Evolutionary conservation across 2,888 invertebrate genomes (phyloP).

Genomic region (Lycocerus yunnanus): DNA sequence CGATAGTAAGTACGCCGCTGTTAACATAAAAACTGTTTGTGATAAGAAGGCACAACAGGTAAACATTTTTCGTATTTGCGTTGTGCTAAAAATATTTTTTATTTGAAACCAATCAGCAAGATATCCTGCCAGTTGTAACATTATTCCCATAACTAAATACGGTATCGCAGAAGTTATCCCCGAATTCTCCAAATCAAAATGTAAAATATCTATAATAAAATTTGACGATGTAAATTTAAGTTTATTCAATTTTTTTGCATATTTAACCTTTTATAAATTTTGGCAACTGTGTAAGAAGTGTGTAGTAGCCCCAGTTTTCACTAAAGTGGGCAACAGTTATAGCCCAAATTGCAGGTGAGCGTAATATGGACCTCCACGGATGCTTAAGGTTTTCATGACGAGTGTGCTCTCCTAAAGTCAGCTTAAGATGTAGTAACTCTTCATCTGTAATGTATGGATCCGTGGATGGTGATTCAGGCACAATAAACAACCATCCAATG

Average conservation of each 20-base stretch:
- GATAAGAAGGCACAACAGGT: conserved; percentile 74
- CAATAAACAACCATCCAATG: conserved; percentile 69
- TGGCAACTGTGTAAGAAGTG: conserved; percentile 79
- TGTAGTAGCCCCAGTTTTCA: conserved; percentile 91
- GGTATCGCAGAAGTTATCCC: conserved; percentile 86
- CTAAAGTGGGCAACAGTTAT: conserved; percentile 83
- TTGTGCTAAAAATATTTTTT: conserved; percentile 69
- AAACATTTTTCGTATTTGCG: conserved; percentile 70
- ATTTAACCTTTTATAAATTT: conserved; percentile 88
- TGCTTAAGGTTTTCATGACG: conserved; percentile 55
- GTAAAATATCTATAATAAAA: conserved; percentile 65
- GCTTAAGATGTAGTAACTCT: conserved; percentile 75
- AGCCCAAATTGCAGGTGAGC: conserved; percentile 81
- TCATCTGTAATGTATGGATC: conserved; percentile 73
- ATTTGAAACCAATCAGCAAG: conserved; percentile 78
- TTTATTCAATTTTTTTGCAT: conserved; percentile 10
- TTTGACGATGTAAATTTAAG: background rate
- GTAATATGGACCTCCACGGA: conserved; percentile 70
- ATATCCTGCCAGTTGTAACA: conserved; percentile 79
- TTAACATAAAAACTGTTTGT: conserved; percentile 86
- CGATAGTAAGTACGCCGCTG: conserved; percentile 74
- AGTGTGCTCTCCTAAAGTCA: conserved; percentile 59
- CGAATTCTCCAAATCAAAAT: conserved; percentile 75
- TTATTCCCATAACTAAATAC: conserved; percentile 85
- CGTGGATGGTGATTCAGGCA: conserved; percentile 74